These are phyloP conservation scores for Gallinago stenura DNA, from an alignment of 2,797 vertebrate genomes.

Conservation along the genomic window DNA sequence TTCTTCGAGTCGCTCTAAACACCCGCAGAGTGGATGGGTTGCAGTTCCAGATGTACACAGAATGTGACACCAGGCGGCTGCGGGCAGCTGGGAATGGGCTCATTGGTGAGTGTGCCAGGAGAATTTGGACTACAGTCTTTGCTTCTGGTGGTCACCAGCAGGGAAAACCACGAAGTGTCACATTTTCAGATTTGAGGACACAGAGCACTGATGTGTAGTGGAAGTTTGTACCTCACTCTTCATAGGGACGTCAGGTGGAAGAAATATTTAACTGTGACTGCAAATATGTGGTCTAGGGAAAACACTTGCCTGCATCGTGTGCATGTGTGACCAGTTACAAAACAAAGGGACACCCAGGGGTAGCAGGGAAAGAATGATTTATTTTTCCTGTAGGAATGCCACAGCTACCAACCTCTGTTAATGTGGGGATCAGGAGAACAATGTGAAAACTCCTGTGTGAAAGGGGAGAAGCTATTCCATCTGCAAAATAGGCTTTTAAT, in stretches of 20 bases:
- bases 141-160: neutral
- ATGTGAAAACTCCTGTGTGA: neutral
- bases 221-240: neutral
- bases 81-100: neutral
- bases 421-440: neutral
- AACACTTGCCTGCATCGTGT: neutral
- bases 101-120: neutral
- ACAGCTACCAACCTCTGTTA: neutral
- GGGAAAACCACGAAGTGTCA: neutral
- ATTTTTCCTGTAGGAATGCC: neutral
- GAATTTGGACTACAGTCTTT: neutral
- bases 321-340: neutral
- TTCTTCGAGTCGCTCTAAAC: neutral
- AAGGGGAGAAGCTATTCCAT: neutral
- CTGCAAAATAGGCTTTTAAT: neutral
- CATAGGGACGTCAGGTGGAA: neutral
- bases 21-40: fast-evolving
- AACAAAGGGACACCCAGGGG: neutral
- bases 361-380: neutral
- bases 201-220: neutral
- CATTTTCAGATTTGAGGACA: neutral
- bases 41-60: neutral
- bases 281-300: neutral
- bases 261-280: neutral
- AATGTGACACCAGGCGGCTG: no score